phyloP scores from a whole-genome alignment of 2,797 vertebrate species.

The Gymnodraco acuticeps region DNA sequence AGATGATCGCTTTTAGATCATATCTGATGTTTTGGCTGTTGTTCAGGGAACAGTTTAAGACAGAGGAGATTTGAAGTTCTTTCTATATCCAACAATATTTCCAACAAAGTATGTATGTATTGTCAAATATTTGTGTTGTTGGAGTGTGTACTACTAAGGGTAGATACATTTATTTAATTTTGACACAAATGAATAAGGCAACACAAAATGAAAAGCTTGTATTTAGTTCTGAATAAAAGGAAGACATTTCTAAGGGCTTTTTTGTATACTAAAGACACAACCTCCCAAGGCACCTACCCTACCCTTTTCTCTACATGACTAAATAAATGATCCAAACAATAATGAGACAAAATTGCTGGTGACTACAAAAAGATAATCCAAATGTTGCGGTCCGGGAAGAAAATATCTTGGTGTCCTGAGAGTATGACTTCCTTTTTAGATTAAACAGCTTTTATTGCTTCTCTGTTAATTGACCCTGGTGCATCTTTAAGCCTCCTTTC shows the following conservation, averaged over 20 bases:
- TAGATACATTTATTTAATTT: background rate
- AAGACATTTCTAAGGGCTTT: no score
- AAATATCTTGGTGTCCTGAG: no score
- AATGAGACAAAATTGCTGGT: no score
- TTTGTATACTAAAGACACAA: no score
- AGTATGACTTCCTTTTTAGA: no score
- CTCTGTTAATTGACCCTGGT: conserved; percentile 7
- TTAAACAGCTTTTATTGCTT: no score
- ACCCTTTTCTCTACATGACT: no score
- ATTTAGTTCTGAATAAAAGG: background rate
- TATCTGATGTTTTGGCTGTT: background rate
- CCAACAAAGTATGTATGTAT: background rate
- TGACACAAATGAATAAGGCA: background rate
- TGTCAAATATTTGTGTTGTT: background rate
- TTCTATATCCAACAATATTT: background rate
- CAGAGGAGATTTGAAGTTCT: background rate
- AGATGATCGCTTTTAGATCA: background rate
- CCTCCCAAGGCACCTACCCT: no score
- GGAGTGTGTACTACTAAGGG: background rate
- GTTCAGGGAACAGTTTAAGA: background rate
- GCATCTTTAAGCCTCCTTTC: conserved; percentile 24
- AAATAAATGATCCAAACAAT: no score
- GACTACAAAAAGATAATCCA: no score
- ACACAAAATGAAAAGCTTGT: background rate
- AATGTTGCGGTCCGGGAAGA: no score